A percentile compares a stretch with the other conserved stretches of the same genome.
phyloP scores from a whole-genome alignment of 2,113 vertebrate genomes.

The Etheostoma cragini region DNA sequence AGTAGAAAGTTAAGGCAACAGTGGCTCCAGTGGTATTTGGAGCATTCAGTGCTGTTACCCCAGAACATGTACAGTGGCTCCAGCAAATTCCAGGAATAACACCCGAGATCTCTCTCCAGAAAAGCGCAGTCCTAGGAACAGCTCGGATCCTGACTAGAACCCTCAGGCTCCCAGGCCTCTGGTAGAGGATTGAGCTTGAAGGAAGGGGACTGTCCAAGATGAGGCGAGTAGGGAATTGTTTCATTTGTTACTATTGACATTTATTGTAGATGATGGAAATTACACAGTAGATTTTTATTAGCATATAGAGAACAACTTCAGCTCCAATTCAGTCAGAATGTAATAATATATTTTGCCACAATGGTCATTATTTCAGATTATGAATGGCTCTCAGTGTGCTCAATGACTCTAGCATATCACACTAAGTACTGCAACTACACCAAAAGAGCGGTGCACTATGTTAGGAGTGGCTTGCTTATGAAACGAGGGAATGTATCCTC shows the following conservation, averaged over 20 bases:
- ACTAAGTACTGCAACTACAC: slow-evolving; percentile 38
- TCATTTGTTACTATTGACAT: not conserved
- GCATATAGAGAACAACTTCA: not conserved
- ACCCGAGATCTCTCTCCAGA: too few relatives aligned
- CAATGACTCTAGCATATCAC: slow-evolving; percentile 34
- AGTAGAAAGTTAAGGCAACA: too few relatives aligned
- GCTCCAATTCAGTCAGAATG: not conserved
- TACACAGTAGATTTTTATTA: not conserved
- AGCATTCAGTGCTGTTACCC: too few relatives aligned
- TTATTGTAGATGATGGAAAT: not conserved
- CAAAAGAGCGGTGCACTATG: slow-evolving; percentile 32
- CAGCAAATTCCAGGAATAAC: too few relatives aligned
- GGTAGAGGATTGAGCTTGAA: too few relatives aligned
- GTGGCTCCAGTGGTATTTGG: too few relatives aligned
- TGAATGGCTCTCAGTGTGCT: slow-evolving; percentile 26
- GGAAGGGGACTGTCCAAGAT: too few relatives aligned
- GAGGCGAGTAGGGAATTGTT: too few relatives aligned
- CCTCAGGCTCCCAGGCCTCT: too few relatives aligned
- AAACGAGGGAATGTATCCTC: slow-evolving; percentile 50
- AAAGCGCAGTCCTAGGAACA: too few relatives aligned
- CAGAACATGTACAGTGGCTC: too few relatives aligned
- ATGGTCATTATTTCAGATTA: slow-evolving; percentile 13
- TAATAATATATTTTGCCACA: not conserved
- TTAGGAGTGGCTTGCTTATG: slow-evolving; percentile 45
- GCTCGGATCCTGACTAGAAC: too few relatives aligned